phyloP scores from a whole-genome alignment of 2,797 vertebrate genomes.

The Balearica regulorum region DNA sequence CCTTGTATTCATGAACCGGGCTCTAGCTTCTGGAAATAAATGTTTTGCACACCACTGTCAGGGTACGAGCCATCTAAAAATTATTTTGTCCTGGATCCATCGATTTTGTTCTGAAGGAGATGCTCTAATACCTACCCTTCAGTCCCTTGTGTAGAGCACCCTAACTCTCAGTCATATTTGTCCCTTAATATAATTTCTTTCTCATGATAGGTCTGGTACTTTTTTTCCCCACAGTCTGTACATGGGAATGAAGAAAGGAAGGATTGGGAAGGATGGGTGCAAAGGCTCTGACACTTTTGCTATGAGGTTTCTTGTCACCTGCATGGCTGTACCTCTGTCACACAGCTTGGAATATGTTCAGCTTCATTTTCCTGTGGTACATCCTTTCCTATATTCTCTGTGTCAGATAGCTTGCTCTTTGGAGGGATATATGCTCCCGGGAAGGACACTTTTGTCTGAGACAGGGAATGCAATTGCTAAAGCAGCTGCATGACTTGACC shows the following conservation, averaged over 20 bases:
- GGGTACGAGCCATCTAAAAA: neutral
- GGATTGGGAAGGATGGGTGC: neutral
- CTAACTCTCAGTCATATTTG: neutral
- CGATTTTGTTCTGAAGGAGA: neutral
- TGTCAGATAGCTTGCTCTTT: neutral
- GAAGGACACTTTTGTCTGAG: neutral
- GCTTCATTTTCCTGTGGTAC: neutral
- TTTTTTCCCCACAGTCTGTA: neutral
- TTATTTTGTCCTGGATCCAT: neutral
- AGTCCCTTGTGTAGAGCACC: neutral
- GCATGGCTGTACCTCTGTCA: neutral
- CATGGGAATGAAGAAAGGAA: neutral
- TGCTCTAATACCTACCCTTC: neutral
- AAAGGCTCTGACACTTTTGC: neutral
- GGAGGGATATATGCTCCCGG: neutral
- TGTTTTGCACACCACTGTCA: neutral
- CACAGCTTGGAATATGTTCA: neutral
- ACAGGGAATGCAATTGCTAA: neutral
- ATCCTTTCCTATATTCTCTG: neutral
- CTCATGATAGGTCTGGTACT: neutral
- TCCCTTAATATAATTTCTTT: neutral
- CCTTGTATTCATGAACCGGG: neutral
- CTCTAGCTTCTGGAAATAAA: neutral
- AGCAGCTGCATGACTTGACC: neutral
- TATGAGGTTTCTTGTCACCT: neutral